phyloP scores from a whole-genome alignment of 2,888 invertebrate genomes.

The Ormyrus thymus region DNA sequence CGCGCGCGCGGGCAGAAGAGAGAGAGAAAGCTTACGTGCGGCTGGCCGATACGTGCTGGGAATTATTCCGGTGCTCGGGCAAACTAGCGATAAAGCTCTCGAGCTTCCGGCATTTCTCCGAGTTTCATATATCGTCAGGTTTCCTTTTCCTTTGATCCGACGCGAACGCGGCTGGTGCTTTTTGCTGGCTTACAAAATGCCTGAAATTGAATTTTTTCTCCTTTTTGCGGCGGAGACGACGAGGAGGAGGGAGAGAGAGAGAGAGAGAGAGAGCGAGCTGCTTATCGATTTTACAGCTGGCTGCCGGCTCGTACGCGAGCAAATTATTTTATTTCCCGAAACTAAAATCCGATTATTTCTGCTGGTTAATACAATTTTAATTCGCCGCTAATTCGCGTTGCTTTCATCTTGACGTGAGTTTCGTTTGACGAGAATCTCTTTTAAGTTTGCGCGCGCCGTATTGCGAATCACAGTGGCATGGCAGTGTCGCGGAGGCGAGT shows the following conservation, averaged over 20 bases:
- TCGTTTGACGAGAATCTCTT: too few species aligned
- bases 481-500: too few species aligned
- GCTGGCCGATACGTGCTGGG: constrained; percentile 47
- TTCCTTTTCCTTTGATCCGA: constrained; percentile 51
- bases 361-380: not conserved
- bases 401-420: too few species aligned
- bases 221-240: too few species aligned
- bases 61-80: constrained; percentile 50
- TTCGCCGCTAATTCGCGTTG: not conserved
- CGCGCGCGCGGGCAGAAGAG: too few species aligned
- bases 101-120: constrained; percentile 44
- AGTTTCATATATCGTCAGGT: constrained; percentile 47
- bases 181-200: constrained; percentile 49
- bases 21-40: not conserved
- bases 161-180: not conserved
- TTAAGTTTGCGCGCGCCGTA: too few species aligned
- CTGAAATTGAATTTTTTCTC: constrained; percentile 38
- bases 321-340: constrained; percentile 19
- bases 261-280: too few species aligned
- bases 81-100: constrained; percentile 51
- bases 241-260: too few species aligned
- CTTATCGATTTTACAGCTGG: constrained; percentile 52
- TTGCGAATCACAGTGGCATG: too few species aligned
- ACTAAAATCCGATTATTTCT: constrained; percentile 5
- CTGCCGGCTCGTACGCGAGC: constrained; percentile 8